Evolutionary conservation across 2,797 vertebrate genomes (phyloP).

Genomic region (Pangasius djambal): DNA sequence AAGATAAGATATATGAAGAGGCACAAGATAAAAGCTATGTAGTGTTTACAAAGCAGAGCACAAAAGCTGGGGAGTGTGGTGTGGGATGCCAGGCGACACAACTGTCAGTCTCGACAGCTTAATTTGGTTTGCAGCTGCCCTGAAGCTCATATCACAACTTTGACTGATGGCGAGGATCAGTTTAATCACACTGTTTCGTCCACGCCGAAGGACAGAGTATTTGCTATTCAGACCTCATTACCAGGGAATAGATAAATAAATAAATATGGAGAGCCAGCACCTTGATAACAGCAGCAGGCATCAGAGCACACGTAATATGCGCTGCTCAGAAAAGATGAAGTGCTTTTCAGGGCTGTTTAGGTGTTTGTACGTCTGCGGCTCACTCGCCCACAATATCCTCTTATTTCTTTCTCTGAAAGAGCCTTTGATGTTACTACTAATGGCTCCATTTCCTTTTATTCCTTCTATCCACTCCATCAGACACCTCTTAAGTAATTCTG

Average conservation of each 20-base stretch:
- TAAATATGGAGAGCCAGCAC: constrained; percentile 39
- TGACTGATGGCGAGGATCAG: constrained; percentile 59
- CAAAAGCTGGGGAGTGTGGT: constrained; percentile 1
- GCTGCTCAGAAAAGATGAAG: constrained; percentile 54
- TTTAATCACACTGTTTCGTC: constrained; percentile 56
- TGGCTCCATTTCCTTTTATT: constrained; percentile 49
- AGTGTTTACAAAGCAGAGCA: not conserved
- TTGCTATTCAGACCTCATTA: constrained; percentile 57
- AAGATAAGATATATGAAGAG: constrained; percentile 56
- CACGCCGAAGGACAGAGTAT: constrained; percentile 41
- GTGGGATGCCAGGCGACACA: constrained; percentile 43
- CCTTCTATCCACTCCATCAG: constrained; percentile 47
- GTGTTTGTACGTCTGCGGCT: constrained; percentile 50
- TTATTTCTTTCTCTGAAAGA: constrained; percentile 22
- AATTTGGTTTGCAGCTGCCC: constrained; percentile 56
- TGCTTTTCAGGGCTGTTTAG: constrained; percentile 56
- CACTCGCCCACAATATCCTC: constrained; percentile 45
- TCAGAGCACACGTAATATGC: constrained; percentile 41
- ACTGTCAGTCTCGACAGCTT: constrained; percentile 51
- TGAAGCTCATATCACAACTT: constrained; percentile 51
- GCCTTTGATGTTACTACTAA: constrained; percentile 60
- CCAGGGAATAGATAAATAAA: constrained; percentile 56
- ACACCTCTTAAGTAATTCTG: constrained; percentile 42
- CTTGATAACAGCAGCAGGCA: constrained; percentile 29
- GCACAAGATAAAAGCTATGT: not conserved